Base-by-base conservation (phyloP, 1,140 invertebrate species). In the Gonioctena quinquepunctata region DNA sequence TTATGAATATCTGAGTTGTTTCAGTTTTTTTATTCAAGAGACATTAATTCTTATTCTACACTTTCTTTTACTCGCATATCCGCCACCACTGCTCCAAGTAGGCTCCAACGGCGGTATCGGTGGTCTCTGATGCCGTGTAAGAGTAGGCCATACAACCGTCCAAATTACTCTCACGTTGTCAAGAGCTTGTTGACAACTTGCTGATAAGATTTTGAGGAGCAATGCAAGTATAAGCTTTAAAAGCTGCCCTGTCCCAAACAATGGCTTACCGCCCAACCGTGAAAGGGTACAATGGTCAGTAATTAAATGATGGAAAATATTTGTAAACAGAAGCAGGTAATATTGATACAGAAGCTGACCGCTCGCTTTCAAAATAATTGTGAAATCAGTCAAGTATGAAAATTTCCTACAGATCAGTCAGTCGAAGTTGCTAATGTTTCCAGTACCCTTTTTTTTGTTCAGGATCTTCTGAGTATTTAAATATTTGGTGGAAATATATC, bases 181-280 rank as follows among this genome's bases (percentile, higher is more conserved):
- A 57, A 57, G 54, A 57, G 54, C 54, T 57, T 57, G 54, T 57
- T 57, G 54, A 57, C 54, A 57, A 57, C 54, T 25, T 57, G 16
- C 54, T 23, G 54, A 57, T 57, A 57, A 57, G 54, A 57, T 57
- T 16, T 57, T 57, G 5, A 57, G 54, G 23, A 57, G 25, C 25
- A 18, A 16, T 42, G 33, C 33, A 25, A 19, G 21, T n/a, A 25
- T 57, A 57, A 57, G 16, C 54, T 25, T 21, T 61, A 61, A 61
- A 61, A 27, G 27, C 52, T 54, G 23, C 25, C 25, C 25, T 27
- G 23, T 25, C 21, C 27, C 59, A 61, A 61, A 61, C 59, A 61
- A 61, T 13, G 16, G 27, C 13, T 61, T 33, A 28, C 21, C 25
- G 23, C 5, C 13, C n/a, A 4, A 28, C 25, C 54, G 54, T 57